Evolutionary conservation across 2,797 vertebrate species (phyloP).

Genomic region (Sebastes iracundus): DNA sequence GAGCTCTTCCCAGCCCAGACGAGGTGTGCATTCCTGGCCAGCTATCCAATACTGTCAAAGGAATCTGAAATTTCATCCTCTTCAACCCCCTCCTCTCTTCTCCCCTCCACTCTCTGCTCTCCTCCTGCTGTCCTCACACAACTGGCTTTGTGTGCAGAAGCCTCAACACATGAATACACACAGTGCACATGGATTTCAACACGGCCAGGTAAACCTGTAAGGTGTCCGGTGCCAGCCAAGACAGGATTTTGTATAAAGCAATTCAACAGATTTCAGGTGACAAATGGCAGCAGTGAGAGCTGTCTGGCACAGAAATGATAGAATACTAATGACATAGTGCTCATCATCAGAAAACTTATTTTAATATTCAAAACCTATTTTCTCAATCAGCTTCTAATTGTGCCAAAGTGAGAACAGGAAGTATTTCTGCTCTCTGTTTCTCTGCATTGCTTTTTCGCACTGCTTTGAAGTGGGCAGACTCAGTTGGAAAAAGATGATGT

Average conservation of each 20-base stretch:
- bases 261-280: neutral
- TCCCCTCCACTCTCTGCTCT: conserved; percentile 16
- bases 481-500: neutral
- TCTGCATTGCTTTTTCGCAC: neutral
- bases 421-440: neutral
- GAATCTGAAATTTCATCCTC: conserved; percentile 81
- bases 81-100: conserved; percentile 11
- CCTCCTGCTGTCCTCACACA: conserved; percentile 3
- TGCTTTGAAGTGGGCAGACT: neutral
- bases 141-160: neutral
- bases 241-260: neutral
- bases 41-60: conserved; percentile 68
- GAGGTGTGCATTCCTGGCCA: conserved; percentile 73
- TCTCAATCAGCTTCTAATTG: neutral
- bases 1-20: conserved; percentile 58
- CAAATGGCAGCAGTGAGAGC: neutral
- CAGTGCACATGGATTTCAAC: conserved; percentile 4
- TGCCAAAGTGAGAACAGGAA: neutral
- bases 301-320: neutral
- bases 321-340: neutral
- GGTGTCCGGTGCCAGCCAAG: neutral
- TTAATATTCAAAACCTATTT: neutral
- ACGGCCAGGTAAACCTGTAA: neutral
- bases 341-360: neutral
- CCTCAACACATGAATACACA: neutral